Base-by-base conservation (phyloP, 2,113 vertebrate species). In the Pholis gunnellus region DNA sequence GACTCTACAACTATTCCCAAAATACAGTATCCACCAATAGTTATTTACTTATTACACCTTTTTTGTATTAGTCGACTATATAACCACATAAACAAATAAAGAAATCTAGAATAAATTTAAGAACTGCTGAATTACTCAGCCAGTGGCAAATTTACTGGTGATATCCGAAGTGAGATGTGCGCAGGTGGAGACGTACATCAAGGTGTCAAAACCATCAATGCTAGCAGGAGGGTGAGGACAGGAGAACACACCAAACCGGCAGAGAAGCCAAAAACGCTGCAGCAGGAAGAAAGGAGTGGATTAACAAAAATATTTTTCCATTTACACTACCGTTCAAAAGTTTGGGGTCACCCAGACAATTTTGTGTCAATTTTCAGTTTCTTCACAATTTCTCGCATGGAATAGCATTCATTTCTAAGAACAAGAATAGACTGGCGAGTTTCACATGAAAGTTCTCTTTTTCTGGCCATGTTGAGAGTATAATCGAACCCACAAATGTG, bases 261-360 rank as follows among this genome's bases (percentile, higher is more conserved):
- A 81, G 72, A 82, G n/a, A 79, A 56, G 31, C 75, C 50, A 63
- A 82, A 85, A 73, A 82, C 38, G 10, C 89, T 91, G 42, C 20
- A 81, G 44, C 34, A 46, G 25, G 59, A 77, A 52, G 36, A 78
- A 22, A n/a, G n/a, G n/a, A n/a, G n/a, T n/a, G n/a, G n/a, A n/a
- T n/a, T n/a, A n/a, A n/a, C n/a, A n/a, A n/a, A 48, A 42, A 74
- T 6, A 10, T 2, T 9, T 25, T 56, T 46, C 13, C 42, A 44
- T 17, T 46, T n/a, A n/a, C n/a, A n/a, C n/a, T n/a, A n/a, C n/a
- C n/a, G n/a, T n/a, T n/a, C n/a, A n/a, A n/a, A n/a, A n/a, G n/a
- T n/a, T n/a, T n/a, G n/a, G n/a, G n/a, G n/a, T n/a, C n/a, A n/a
- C n/a, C n/a, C n/a, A n/a, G n/a, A n/a, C n/a, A n/a, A n/a, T n/a